Base-by-base conservation (phyloP, 2,113 vertebrate species). In the Pelodiscus sinensis region DNA sequence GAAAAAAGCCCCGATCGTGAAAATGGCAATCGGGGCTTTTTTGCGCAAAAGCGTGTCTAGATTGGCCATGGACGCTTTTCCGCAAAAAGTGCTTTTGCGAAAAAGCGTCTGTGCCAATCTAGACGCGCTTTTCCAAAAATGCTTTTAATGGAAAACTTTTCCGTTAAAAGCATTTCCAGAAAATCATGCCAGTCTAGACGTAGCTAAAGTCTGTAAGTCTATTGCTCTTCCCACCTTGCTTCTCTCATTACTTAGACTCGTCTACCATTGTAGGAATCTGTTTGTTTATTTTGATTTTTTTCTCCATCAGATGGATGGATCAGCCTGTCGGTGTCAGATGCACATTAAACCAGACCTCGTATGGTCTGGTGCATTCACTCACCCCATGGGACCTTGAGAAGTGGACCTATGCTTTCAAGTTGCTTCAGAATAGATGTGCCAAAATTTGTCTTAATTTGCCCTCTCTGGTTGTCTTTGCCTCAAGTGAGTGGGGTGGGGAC, bases 401-500 rank as follows among this genome's bases (percentile, higher is more conserved):
- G 2, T 81, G 65, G 77, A 92, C 83, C 94, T 86, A 3, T 83
- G 82, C 78, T 96, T 95, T 84, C 60, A 51, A 94, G 62, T 78
- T 85, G 90, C 92, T 94, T 95, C 92, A 89, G 84, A 90, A 79
- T 88, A 92, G 56, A 90, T 60, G 83, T 87, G 44, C 58, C 51
- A 92, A 94, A 95, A 96, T 96, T 78, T 90, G 56, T 95, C 92
- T 97, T 93, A 91, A 95, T 96, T 97, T 95, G 87, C 85, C 44
- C 82, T 92, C 84, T 54, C 35, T 95, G 93, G 96, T 88, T 94
- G 75, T 91, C 94, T 82, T 93, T 78, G 79, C 84, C 93, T 51
- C 95, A 84, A 84, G n/a, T 85, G 90, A 97, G 87, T 86, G 91
- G 31, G 65, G 90, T 84, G 19, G 4, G 57, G 44, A 4, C 5